Evolutionary conservation across 2,797 vertebrate species (phyloP), one percentile per base, ranked within the genome.

Genomic region (Psittacula echo): DNA sequence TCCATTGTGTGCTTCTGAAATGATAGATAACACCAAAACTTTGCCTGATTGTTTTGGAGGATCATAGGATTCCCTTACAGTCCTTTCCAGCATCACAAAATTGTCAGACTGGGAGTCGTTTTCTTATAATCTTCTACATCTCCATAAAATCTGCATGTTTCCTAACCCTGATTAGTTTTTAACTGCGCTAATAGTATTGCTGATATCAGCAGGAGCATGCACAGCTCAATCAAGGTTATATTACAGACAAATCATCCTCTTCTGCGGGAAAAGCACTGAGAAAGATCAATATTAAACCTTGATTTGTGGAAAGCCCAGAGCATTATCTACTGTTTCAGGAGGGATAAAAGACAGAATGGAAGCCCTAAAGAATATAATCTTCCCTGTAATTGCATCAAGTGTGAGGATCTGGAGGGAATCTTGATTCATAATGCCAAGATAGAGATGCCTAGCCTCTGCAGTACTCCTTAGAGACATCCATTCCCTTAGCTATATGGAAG

Each of bases 311-410:
- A 95, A 94, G 93, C 54, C 13, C 54, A 64, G 37, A 60, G 51
- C 39, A 87, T 92, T 93, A 95, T 82, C 89, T 74, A 74, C 81
- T 93, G n/a, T 90, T 95, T 93, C 90, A 79, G 65, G 64, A 85
- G 37, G 47, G 71, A 88, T 82, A 85, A 94, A 85, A 85, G 85
- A 47, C 41, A 84, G 77, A 90, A 84, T 76, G 30, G 74, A 87
- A 79, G 29, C 30, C 13, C 85, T 93, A 76, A 91, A 76, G 67
- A 88, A 82, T 60, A 81, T 90, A 93, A 94, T 92, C 85, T 80
- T 93, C 70, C n/a, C 72, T 89, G 37, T 93, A 95, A 95, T 94
- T 96, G 62, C 75, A 89, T 87, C 61, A 89, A 70, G 23, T 53
- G 19, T 77, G 78, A 82, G 61, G 45, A 80, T 92, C 72, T 92